Evolutionary conservation across 2,888 invertebrate genomes (phyloP), one percentile per base, ranked within the genome.

Genomic region (Adela reaumurella): DNA sequence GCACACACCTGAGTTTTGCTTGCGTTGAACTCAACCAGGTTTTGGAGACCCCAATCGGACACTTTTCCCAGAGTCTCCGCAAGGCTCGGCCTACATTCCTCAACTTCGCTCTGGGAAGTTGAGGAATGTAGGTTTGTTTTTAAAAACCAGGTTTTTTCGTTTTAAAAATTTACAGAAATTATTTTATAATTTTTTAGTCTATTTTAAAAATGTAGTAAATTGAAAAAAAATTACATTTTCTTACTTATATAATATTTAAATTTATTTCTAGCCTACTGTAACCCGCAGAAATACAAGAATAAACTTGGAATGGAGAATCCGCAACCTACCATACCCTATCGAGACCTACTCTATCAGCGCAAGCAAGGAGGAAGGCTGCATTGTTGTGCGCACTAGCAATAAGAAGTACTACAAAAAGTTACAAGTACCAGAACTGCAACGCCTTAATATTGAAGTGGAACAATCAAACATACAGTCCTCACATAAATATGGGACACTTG

Each of bases 361-460:
- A 1, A 84, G 88, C 52, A 68, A 79, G 53, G 84, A 87, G 48
- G 83, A 83, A 42, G 85, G 81, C 51, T 77, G 74, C 50, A 83
- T 92, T 48, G 70, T 85, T 19, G 82, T 92, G 3, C 81, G 87
- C 50, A 92, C 92, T 11, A 83, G 81, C 3, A 92, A 92, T 65
- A 92, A 90, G 62, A 92, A 92, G 56, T 92, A 90, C 68, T 92
- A 81, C 59, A 92, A 92, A 61, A 85, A 84, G 56, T 71, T 92
- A 10, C 60, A 65, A 29, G 72, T 90, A 20, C 88, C 88, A 10
- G 92, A 92, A 60, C 66, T 92, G 45, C 81, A 84, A 51, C 80
- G 92, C 57, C 78, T 87, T 17, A 82, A 83, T 50, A 57, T 89
- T 47, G 64, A 70, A 11, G 79, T 86, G 19, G 81, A 83, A 45